phyloP scores from a whole-genome alignment of 2,113 vertebrate genomes.

The Oryzias celebensis region DNA sequence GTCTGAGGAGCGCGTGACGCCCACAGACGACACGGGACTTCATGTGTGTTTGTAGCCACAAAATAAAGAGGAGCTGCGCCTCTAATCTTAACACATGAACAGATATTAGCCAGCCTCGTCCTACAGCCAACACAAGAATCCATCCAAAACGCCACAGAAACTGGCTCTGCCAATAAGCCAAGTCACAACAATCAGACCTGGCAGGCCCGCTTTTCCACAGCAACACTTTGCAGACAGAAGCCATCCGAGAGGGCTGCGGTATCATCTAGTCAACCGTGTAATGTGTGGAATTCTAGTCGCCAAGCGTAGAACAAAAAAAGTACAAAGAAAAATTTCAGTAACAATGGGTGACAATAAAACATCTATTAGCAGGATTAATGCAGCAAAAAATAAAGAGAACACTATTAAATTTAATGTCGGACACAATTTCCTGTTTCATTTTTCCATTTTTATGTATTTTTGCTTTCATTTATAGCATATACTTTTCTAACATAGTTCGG shows the following conservation, averaged over 20 bases:
- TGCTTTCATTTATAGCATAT: no score
- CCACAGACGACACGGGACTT: slow-evolving; percentile 44
- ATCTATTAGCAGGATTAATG: slow-evolving; percentile 15
- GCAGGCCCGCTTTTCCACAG: slow-evolving; percentile 21
- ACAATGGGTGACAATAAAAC: slow-evolving; percentile 30
- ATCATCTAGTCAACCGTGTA: slow-evolving; percentile 37
- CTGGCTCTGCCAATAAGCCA: slow-evolving; percentile 37
- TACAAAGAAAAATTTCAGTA: slow-evolving; percentile 12
- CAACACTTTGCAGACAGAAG: slow-evolving; percentile 30
- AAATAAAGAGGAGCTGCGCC: slow-evolving; percentile 2
- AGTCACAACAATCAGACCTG: slow-evolving; percentile 36
- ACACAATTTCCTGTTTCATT: no score
- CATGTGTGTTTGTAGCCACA: slow-evolving; percentile 21
- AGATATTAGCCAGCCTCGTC: slow-evolving; percentile 20
- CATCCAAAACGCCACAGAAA: slow-evolving; percentile 39
- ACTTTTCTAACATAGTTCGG: no score
- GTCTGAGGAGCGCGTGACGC: slow-evolving; percentile 45
- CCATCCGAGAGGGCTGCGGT: slow-evolving; percentile 40
- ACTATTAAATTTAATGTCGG: no score
- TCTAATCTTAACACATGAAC: slow-evolving; percentile 22
- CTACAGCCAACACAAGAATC: slow-evolving; percentile 35
- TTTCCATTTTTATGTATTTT: no score
- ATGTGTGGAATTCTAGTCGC: slow-evolving; percentile 25
- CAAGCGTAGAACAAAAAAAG: slow-evolving; percentile 36
- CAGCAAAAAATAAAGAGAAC: not conserved